These are phyloP conservation scores for Percopsis transmontana DNA, from an alignment of 2,113 vertebrate genomes.

Conservation along the genomic window DNA sequence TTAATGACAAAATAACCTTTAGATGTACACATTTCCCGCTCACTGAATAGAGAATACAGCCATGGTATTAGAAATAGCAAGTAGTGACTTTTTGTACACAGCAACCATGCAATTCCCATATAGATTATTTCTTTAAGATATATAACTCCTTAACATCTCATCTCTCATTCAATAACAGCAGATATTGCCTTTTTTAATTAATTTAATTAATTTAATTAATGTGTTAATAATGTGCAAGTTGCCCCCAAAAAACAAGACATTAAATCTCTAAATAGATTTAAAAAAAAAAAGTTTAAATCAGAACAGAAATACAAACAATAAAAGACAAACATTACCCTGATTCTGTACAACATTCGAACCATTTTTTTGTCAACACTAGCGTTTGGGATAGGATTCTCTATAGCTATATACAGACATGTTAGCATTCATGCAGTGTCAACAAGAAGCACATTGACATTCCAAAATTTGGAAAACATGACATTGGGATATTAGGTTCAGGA, in stretches of 20 bases:
- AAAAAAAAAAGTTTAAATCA: constrained; percentile 42
- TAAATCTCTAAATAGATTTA: constrained; percentile 43
- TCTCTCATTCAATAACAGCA: constrained; percentile 76
- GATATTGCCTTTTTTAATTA: constrained; percentile 78
- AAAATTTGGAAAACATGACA: constrained; percentile 73
- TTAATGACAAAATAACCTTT: constrained; percentile 79
- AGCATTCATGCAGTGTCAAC: constrained; percentile 83
- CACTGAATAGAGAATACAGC: constrained; percentile 68
- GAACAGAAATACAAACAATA: constrained; percentile 33
- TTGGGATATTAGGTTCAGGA: constrained; percentile 19
- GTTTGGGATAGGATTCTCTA: constrained; percentile 75
- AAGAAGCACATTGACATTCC: constrained; percentile 84
- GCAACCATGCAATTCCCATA: constrained; percentile 72
- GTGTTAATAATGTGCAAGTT: constrained; percentile 69
- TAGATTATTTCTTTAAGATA: constrained; percentile 69
- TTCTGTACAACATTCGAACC: constrained; percentile 78
- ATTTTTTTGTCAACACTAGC: constrained; percentile 62
- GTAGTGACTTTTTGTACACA: constrained; percentile 70
- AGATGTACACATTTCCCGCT: constrained; percentile 71
- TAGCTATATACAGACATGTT: constrained; percentile 82
- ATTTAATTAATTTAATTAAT: constrained; percentile 33
- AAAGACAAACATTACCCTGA: constrained; percentile 46
- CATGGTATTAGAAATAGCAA: constrained; percentile 74
- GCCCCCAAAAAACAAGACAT: constrained; percentile 41
- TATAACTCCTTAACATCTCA: constrained; percentile 61